phyloP scores from a whole-genome alignment of 2,797 vertebrate species.

The Sphenopsis melanotis region DNA sequence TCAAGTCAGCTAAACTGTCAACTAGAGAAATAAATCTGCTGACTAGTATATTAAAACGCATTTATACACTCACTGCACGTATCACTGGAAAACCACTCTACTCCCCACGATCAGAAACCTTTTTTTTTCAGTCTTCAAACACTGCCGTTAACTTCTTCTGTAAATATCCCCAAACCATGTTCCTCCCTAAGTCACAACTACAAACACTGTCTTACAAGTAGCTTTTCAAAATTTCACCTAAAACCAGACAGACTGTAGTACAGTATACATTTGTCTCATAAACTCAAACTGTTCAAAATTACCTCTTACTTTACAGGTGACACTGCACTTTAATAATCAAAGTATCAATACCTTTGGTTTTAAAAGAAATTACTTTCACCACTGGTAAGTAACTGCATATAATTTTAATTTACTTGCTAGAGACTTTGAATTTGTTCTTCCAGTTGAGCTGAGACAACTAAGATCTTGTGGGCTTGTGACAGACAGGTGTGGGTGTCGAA shows the following conservation, averaged over 20 bases:
- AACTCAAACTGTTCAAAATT: not conserved
- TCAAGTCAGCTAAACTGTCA: slow-evolving; percentile 14
- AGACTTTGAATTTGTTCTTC: not conserved
- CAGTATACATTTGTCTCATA: not conserved
- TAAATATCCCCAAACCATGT: not conserved
- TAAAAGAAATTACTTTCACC: not conserved
- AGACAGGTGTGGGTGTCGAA: not conserved
- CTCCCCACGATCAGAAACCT: not conserved
- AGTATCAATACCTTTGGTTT: not conserved
- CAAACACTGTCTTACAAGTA: not conserved
- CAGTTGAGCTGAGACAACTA: not conserved
- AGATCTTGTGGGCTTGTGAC: not conserved
- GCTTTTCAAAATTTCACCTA: not conserved
- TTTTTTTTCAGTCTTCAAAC: not conserved
- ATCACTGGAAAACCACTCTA: not conserved
- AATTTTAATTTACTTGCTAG: not conserved
- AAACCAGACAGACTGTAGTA: not conserved
- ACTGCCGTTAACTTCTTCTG: not conserved
- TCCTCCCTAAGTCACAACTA: not conserved
- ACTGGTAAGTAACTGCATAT: not conserved
- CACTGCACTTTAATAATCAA: not conserved
- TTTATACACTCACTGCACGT: not conserved
- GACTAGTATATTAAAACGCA: not conserved
- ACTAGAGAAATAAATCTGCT: slow-evolving; percentile 21
- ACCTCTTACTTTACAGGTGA: not conserved